Base-by-base conservation (phyloP, 2,797 vertebrate genomes). In the Microhierax caerulescens region DNA sequence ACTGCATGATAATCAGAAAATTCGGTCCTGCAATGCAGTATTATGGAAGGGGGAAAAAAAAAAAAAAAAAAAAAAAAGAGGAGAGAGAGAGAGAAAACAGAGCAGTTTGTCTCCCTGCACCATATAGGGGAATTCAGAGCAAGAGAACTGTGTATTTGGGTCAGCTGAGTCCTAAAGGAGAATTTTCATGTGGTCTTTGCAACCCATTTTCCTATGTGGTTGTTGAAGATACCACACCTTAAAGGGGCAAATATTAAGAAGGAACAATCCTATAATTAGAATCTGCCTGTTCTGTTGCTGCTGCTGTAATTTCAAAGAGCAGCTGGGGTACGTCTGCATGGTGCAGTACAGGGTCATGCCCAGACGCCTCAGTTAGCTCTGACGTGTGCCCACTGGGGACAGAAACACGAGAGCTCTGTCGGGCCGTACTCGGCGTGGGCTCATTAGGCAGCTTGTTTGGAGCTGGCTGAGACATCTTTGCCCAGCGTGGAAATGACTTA, bases 111-210 rank as follows among this genome's bases (percentile, higher is more conserved):
- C 91, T 95, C 59, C 43, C 85, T 95, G 91, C 72, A 69, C 87
- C 93, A 56, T 80, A 45, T 34, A 85, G 45, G 34, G 61, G 69
- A 97, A 97, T 94, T 93, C 74, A 91, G 94, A 95, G 88, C 88
- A 87, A 74, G 57, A 92, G 88, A 95, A 95, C 48, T 93, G 95
- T 97, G 93, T 96, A 97, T 97, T 97, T 98, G 97, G 97, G 97
- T 97, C 97, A 98, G 2, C 83, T 70, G 75, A 95, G 79, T 97
- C 97, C 95, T 97, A 90, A 92, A 97, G 96, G 92, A 96, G 88
- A 97, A 95, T 95, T 95, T 82, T 69, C 70, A 30, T 96, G 95
- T 95, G 68, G 78, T 91, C 90, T 95, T 94, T 96, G 94, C 95
- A 96, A 91, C 92, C 73, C 78, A 63, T 96, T 96, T 97, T 96